These are phyloP conservation scores for Brachypalpus laphriformis DNA, from an alignment of 2,888 invertebrate genomes.

Conservation along the genomic window DNA sequence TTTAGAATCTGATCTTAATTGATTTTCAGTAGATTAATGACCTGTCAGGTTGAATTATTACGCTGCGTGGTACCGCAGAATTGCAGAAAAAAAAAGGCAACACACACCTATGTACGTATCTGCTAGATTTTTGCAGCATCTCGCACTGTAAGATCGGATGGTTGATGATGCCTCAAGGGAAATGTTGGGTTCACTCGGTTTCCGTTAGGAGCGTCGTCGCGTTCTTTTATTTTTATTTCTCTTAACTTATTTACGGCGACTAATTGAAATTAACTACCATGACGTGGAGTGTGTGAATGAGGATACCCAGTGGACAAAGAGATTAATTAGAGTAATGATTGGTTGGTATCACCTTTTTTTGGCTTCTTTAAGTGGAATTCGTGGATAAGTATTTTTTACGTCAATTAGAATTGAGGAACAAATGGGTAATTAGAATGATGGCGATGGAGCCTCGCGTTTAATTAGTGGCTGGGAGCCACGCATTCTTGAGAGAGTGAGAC, in stretches of 20 bases:
- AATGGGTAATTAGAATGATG: slow-evolving; percentile 26
- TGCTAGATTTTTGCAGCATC: slow-evolving; percentile 11
- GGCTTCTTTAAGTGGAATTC: slow-evolving; percentile 38
- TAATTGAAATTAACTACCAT: slow-evolving; percentile 61
- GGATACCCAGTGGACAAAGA: slow-evolving; percentile 43
- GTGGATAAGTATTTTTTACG: slow-evolving; percentile 36
- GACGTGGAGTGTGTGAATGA: slow-evolving; percentile 54
- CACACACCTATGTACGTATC: neutral
- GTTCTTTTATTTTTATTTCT: neutral
- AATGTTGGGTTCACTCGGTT: slow-evolving; percentile 29
- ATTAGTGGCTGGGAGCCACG: slow-evolving; percentile 5
- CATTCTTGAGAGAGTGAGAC: slow-evolving; percentile 9
- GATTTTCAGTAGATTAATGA: slow-evolving; percentile 53
- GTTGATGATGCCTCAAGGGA: slow-evolving; percentile 49
- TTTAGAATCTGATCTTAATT: slow-evolving; percentile 26
- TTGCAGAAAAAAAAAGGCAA: slow-evolving; percentile 29
- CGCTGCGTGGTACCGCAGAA: slow-evolving; percentile 36
- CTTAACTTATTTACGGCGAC: slow-evolving; percentile 26
- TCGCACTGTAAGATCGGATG: slow-evolving; percentile 1
- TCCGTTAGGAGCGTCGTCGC: slow-evolving; percentile 43
- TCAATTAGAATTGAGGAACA: slow-evolving; percentile 24
- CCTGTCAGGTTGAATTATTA: slow-evolving; percentile 41
- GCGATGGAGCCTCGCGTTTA: slow-evolving; percentile 20
- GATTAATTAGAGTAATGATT: slow-evolving; percentile 62
- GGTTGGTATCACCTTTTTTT: slow-evolving; percentile 40